phyloP scores from a whole-genome alignment of 2,113 vertebrate genomes.

The Cricetomys ansorgei region DNA sequence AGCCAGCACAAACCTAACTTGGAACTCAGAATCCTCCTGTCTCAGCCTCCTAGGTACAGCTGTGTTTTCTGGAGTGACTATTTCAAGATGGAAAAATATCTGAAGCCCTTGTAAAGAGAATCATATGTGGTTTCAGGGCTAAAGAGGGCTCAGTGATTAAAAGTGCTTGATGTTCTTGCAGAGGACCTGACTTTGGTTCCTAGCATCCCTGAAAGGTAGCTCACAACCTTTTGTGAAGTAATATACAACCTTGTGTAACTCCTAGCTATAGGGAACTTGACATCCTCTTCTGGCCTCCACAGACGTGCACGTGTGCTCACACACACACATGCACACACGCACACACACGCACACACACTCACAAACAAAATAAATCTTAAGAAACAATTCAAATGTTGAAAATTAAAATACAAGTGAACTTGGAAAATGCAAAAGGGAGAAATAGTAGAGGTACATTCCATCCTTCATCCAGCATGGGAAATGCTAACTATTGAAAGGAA shows the following conservation, averaged over 20 bases:
- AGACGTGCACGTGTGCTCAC: not conserved
- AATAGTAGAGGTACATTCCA: not conserved
- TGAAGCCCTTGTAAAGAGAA: not conserved
- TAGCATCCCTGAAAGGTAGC: not conserved
- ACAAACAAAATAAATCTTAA: not conserved
- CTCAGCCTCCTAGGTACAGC: not conserved
- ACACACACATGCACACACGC: not conserved
- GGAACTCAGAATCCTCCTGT: not conserved
- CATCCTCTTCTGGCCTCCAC: not conserved
- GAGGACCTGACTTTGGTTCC: not conserved
- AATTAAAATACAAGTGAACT: not conserved
- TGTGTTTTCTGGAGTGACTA: not conserved
- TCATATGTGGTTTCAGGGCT: conserved; percentile 10
- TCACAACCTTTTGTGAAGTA: not conserved
- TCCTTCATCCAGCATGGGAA: not conserved
- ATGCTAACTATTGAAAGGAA: not conserved
- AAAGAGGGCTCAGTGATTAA: not conserved
- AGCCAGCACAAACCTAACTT: not conserved
- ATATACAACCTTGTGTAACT: not conserved
- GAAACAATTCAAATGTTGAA: not conserved
- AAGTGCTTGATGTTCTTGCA: not conserved
- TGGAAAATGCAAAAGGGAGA: not conserved
- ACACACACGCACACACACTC: not conserved
- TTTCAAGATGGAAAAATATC: not conserved
- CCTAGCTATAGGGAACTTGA: not conserved